Base-by-base conservation (phyloP, 2,113 vertebrate species). In the Lichenostomus cassidix region DNA sequence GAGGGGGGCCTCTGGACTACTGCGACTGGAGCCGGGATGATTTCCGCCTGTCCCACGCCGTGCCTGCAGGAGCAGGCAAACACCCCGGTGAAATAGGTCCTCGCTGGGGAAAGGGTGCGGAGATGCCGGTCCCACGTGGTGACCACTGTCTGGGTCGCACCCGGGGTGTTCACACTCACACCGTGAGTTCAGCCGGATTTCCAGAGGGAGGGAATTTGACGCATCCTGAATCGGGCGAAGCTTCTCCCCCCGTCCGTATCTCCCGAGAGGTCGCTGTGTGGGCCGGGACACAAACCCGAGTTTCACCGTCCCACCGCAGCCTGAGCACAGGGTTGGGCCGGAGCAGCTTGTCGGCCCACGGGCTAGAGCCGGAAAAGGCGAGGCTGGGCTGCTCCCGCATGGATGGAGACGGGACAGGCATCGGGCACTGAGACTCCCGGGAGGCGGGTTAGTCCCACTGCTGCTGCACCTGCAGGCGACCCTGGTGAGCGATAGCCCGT, bases 351-450 rank as follows among this genome's bases (percentile, higher is more conserved):
- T 20, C 5, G n/a, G 10, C 28, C 64, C 23, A 11, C 28, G 11
- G 42, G n/a, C 53, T 9, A 12, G 19, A 59, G 65, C 44, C 29
- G 4, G 28, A 7, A 41, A 35, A 15, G 53, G 44, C 5, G 14
- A n/a, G 44, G 42, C 44, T 28, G 44, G 28, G 44, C 53, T 11
- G 13, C 8, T 8, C 5, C 13, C 3, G 21, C 23, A 18, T 18
- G 3, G 14, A 39, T 0, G 28, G 52, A 33, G 44, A 49, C 4
- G 18, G 11, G 15, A 44, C 24, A n/a, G 14, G 29, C 23, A 41
- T 8, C 2, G 20, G 35, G 24, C 10, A 1, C 46, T 9, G 18
- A 24, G 44, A 5, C 2, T 3, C 15, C 25, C 20, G 24, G 37
- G 6, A 42, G 25, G 6, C 4, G 14, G 31, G 44, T 37, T 42